Conservation (phyloP, 2,797 vertebrate genomes). For the Staurois parvus region DNA sequence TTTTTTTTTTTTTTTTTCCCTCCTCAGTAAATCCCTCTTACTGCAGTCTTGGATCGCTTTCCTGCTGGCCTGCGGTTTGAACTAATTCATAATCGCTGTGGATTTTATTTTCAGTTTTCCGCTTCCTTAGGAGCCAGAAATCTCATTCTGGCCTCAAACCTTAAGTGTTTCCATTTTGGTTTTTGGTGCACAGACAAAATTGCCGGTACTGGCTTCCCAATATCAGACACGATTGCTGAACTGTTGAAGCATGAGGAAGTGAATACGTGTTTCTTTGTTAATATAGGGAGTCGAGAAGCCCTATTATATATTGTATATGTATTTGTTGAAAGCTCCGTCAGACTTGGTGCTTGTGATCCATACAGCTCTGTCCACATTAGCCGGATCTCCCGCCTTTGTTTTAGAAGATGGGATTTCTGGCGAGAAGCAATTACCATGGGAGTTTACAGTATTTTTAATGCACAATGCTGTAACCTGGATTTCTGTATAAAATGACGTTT, state of each 20-base stretch:
- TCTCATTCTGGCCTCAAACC: background rate
- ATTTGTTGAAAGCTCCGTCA: conserved; percentile 49
- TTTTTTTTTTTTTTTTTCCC: background rate
- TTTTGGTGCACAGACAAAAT: conserved; percentile 21
- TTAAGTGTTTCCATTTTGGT: background rate
- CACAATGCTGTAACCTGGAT: conserved; percentile 80
- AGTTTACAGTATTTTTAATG: conserved; percentile 81
- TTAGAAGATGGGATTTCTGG: conserved; percentile 81
- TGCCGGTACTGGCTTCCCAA: conserved; percentile 24
- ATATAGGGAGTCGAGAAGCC: background rate
- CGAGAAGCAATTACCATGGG: conserved; percentile 70
- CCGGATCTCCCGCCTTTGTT: conserved; percentile 80
- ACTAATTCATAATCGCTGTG: background rate
- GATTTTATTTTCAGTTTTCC: background rate
- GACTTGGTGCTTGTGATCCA: conserved; percentile 52
- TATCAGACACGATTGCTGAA: background rate
- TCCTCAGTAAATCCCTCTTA: background rate
- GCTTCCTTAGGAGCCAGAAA: background rate
- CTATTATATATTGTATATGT: conserved; percentile 51
- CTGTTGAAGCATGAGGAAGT: conserved; percentile 40
- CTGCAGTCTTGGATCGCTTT: background rate
- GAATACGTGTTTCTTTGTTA: conserved; percentile 49
- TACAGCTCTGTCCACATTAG: conserved; percentile 26
- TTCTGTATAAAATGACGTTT: conserved; percentile 81
- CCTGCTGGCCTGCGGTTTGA: background rate